Percentiles rank a stretch among this genome's conserved stretches.
Conservation (phyloP, 2,113 vertebrate species). For the Gallinago undulata region DNA sequence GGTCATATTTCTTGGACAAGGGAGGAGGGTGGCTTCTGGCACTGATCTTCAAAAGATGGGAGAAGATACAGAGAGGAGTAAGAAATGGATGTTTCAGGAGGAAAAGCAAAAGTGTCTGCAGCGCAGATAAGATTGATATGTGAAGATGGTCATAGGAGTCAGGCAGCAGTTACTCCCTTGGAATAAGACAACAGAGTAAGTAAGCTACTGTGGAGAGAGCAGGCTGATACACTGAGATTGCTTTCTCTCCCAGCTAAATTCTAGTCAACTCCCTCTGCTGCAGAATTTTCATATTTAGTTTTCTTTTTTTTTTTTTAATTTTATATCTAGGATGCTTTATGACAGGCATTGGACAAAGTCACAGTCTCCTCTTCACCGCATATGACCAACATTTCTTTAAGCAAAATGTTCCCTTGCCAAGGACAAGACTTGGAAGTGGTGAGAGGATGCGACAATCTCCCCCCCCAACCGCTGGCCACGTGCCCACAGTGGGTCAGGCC, state of each 20-base stretch:
- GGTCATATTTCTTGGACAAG: not conserved
- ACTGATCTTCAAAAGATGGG: not conserved
- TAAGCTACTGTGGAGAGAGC: not conserved
- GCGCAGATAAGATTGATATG: not conserved
- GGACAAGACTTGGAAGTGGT: not conserved
- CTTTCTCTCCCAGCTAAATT: not conserved
- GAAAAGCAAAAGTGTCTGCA: not conserved
- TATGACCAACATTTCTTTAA: not conserved
- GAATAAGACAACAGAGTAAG: not conserved
- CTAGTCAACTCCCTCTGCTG: not conserved
- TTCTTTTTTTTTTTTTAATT: not conserved
- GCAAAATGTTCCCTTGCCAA: not conserved
- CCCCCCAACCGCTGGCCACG: not conserved
- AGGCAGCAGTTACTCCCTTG: not conserved
- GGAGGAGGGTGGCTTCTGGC: not conserved
- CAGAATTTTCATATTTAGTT: not conserved
- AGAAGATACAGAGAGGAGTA: not conserved
- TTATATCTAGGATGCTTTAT: not conserved
- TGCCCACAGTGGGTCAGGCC: rapidly evolving
- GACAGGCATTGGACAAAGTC: not conserved
- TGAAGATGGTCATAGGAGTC: not conserved
- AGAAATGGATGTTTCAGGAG: not conserved
- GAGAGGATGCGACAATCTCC: not conserved
- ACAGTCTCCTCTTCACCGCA: not conserved
- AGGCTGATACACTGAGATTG: not conserved